Conservation (phyloP, 2,113 vertebrate species). For the Nannospalax galili region DNA sequence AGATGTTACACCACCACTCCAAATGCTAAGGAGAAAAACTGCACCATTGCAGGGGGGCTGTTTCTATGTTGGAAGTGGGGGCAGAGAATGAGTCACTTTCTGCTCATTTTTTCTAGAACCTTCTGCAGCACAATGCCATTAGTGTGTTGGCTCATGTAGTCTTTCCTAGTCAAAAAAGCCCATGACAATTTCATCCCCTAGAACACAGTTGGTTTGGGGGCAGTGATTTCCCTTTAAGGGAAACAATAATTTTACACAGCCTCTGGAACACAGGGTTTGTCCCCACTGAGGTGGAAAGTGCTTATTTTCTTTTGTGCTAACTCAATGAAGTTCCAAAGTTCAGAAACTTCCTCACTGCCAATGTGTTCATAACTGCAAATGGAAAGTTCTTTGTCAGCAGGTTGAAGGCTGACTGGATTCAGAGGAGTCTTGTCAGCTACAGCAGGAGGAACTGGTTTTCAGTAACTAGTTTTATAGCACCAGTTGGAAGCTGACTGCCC, state of each 20-base stretch:
- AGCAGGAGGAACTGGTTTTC: slow-evolving; percentile 61
- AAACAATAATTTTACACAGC: slow-evolving; percentile 50
- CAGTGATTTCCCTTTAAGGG: slow-evolving; percentile 46
- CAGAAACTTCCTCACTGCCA: slow-evolving; percentile 27
- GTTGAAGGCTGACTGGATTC: background rate
- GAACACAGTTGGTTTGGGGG: slow-evolving; percentile 31
- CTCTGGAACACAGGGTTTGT: background rate
- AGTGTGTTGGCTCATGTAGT: background rate
- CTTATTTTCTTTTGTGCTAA: slow-evolving; percentile 40
- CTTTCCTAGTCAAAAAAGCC: slow-evolving; percentile 9
- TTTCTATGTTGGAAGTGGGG: background rate
- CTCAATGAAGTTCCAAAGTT: slow-evolving; percentile 55
- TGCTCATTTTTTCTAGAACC: slow-evolving; percentile 42
- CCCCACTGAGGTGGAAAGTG: background rate
- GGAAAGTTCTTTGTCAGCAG: slow-evolving; percentile 46
- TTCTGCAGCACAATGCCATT: slow-evolving; percentile 5
- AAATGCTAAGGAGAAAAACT: background rate
- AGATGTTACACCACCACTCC: background rate
- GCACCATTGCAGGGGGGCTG: background rate
- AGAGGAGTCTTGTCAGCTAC: background rate
- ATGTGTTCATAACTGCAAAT: background rate
- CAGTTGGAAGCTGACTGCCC: background rate
- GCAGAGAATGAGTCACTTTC: background rate
- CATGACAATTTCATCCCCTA: slow-evolving; percentile 21
- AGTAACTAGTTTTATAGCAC: background rate